phyloP scores from a whole-genome alignment of 53 echinoderm and acorn worm genomes.

The Henricia sp. region DNA sequence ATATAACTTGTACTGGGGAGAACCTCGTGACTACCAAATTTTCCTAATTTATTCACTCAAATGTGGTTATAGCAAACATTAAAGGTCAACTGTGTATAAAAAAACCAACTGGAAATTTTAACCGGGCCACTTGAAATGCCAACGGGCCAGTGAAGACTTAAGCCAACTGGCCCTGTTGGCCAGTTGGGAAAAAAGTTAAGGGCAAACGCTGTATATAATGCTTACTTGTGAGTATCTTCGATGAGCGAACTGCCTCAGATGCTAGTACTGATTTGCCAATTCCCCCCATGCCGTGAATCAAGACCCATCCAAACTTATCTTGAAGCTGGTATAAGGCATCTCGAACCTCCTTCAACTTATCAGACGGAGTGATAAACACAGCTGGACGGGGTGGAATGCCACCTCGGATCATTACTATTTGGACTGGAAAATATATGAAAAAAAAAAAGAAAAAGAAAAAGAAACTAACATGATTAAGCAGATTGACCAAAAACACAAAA shows the following conservation, averaged over 20 bases:
- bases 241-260: slow-evolving; percentile 74
- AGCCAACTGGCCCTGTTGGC: too few species aligned
- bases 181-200: too few species aligned
- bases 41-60: too few species aligned
- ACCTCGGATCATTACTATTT: slow-evolving; percentile 72
- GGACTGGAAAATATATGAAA: slow-evolving; percentile 58
- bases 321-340: slow-evolving; percentile 55
- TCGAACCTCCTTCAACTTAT: slow-evolving; percentile 57
- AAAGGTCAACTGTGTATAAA: too few species aligned
- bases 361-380: slow-evolving; percentile 72
- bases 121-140: too few species aligned
- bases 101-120: too few species aligned
- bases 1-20: too few species aligned
- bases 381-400: slow-evolving; percentile 81
- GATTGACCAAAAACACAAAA: neutral
- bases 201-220: too few species aligned
- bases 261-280: slow-evolving; percentile 85
- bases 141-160: too few species aligned
- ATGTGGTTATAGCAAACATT: too few species aligned
- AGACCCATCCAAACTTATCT: slow-evolving; percentile 78
- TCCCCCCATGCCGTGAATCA: slow-evolving; percentile 95
- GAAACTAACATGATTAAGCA: neutral
- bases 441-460: neutral
- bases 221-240: slow-evolving; percentile 78
- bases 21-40: too few species aligned